Evolutionary conservation across 2,797 vertebrate species (phyloP).

Genomic region (Lerista edwardsae): DNA sequence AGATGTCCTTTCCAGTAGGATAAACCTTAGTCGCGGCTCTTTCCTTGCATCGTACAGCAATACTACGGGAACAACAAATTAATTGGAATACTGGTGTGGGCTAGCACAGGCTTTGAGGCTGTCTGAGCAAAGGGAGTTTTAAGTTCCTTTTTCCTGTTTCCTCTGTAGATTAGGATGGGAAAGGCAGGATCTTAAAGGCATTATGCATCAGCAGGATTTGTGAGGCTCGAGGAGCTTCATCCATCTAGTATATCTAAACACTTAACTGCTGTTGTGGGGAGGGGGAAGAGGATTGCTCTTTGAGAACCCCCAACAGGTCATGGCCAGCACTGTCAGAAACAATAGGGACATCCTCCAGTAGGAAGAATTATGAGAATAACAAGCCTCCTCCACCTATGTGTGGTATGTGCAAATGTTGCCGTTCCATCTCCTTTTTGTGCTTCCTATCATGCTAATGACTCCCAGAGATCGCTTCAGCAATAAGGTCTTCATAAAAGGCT

Average conservation of each 20-base stretch:
- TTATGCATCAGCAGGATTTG: conserved; percentile 74
- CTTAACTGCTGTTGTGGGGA: conserved; percentile 64
- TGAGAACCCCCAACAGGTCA: conserved; percentile 53
- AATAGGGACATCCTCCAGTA: conserved; percentile 75
- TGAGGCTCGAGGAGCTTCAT: conserved; percentile 63
- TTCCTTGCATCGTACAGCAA: conserved; percentile 53
- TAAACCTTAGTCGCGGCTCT: conserved; percentile 48
- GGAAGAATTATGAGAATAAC: conserved; percentile 61
- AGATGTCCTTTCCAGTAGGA: conserved; percentile 58
- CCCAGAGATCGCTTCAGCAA: conserved; percentile 29
- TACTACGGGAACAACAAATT: conserved; percentile 66
- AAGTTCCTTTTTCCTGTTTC: conserved; percentile 95
- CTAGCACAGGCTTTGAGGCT: conserved; percentile 78
- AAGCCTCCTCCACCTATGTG: conserved; percentile 65
- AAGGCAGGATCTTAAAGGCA: conserved; percentile 86
- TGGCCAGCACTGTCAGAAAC: conserved; percentile 75
- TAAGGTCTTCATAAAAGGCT: conserved; percentile 22
- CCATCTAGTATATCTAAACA: conserved; percentile 73
- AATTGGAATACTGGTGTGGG: conserved; percentile 60
- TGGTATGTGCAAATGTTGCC: conserved; percentile 52
- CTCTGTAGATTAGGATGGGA: conserved; percentile 89
- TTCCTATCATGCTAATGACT: conserved; percentile 21
- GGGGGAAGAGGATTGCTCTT: conserved; percentile 53
- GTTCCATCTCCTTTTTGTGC: conserved; percentile 34
- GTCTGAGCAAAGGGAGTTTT: conserved; percentile 85